These are phyloP conservation scores for Sminthurinus signatus DNA, from an alignment of 1,140 invertebrate species.

Conservation along the genomic window DNA sequence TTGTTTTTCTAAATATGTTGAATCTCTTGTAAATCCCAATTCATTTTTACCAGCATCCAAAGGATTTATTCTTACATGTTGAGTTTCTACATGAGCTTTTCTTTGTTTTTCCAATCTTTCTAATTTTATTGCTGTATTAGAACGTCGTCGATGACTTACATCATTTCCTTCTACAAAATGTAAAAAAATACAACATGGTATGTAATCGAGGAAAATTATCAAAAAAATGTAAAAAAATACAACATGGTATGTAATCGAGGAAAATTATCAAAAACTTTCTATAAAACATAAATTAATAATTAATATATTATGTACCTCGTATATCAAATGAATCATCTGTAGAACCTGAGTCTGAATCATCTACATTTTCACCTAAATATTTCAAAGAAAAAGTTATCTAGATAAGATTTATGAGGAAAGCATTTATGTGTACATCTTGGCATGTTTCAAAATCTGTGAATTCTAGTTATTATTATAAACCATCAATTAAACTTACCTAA, in stretches of 20 bases:
- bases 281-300: constrained; percentile 40
- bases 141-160: constrained; percentile 66
- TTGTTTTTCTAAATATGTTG: constrained; percentile 6
- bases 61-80: constrained; percentile 48
- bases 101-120: constrained; percentile 83
- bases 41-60: constrained; percentile 43
- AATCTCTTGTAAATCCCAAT: constrained; percentile 28
- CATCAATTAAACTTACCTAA: too few species aligned
- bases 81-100: constrained; percentile 54
- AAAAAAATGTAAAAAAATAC: constrained; percentile 42
- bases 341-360: constrained; percentile 44
- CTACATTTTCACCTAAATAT: constrained; percentile 69
- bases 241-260: constrained; percentile 44
- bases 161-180: constrained; percentile 59
- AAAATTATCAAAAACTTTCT: too few species aligned
- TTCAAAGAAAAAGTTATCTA: too few species aligned
- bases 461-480: too few species aligned
- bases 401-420: too few species aligned
- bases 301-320: constrained; percentile 49
- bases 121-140: constrained; percentile 80
- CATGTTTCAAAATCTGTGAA: too few species aligned
- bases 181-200: constrained; percentile 38
- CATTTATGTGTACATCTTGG: too few species aligned
- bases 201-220: too few species aligned
- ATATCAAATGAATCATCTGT: constrained; percentile 49